Evolutionary conservation across 2,888 invertebrate genomes (phyloP).

Genomic region (Netelia fuscicornis): DNA sequence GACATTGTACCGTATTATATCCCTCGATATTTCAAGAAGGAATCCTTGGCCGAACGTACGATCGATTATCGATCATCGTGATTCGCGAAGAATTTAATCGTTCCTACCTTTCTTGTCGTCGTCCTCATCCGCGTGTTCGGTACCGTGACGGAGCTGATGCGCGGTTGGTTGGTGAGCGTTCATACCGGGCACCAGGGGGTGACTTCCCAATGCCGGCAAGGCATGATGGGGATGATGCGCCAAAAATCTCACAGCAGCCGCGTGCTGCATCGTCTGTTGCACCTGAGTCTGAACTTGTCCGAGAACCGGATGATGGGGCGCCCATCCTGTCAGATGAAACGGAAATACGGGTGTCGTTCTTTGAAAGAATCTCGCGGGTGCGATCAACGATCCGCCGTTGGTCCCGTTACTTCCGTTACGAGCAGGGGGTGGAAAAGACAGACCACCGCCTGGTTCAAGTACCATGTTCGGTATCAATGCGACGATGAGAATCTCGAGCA

Average conservation of each 20-base stretch:
- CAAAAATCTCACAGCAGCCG: slow-evolving; percentile 80
- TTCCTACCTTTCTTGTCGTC: slow-evolving; percentile 83
- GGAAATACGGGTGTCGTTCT: slow-evolving; percentile 83
- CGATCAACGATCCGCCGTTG: slow-evolving; percentile 79
- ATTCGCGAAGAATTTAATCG: neutral
- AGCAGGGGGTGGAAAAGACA: slow-evolving; percentile 84
- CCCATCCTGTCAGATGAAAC: slow-evolving; percentile 83
- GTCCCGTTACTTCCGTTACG: slow-evolving; percentile 80
- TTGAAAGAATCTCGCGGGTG: slow-evolving; percentile 82
- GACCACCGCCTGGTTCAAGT: slow-evolving; percentile 84
- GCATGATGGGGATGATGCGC: slow-evolving; percentile 83
- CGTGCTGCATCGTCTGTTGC: slow-evolving; percentile 82
- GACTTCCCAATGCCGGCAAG: slow-evolving; percentile 81
- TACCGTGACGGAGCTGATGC: slow-evolving; percentile 81
- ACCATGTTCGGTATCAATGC: slow-evolving; percentile 84
- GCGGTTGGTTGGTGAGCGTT: slow-evolving; percentile 79
- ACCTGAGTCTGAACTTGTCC: slow-evolving; percentile 83
- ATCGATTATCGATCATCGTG: neutral
- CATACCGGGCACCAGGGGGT: slow-evolving; percentile 81
- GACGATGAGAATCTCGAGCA: slow-evolving; percentile 68
- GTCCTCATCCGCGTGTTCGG: slow-evolving; percentile 80
- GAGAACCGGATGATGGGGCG: slow-evolving; percentile 82
- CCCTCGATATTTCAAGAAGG: neutral
- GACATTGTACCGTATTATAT: slow-evolving; percentile 62
- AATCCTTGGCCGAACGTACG: too few species aligned